Percentiles rank a stretch among this genome's conserved stretches.
Evolutionary conservation across 1,140 invertebrate genomes (phyloP).

Genomic region (Bradynema listronoti): DNA sequence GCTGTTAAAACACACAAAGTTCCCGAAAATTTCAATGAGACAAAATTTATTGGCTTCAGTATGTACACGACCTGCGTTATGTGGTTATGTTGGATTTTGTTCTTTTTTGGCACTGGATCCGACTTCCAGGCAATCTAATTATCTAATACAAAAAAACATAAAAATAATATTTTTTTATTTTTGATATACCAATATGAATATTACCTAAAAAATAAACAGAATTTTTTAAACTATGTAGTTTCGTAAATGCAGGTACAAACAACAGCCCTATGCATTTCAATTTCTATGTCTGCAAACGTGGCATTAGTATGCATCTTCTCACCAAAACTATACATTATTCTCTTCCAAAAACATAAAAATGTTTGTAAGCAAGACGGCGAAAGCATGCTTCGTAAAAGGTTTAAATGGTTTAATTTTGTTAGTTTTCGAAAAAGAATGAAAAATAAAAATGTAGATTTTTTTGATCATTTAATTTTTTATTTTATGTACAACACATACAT

Average conservation of each 20-base stretch:
- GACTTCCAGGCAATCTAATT: constrained; percentile 63
- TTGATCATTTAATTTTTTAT: too few relatives aligned
- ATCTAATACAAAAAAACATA: too few relatives aligned
- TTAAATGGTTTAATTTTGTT: too few relatives aligned
- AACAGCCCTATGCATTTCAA: constrained; percentile 63
- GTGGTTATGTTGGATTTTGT: constrained; percentile 71
- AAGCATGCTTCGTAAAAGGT: constrained; percentile 48
- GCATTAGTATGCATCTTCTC: constrained; percentile 64
- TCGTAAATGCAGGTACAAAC: constrained; percentile 60
- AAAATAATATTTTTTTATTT: too few relatives aligned
- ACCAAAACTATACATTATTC: constrained; percentile 66
- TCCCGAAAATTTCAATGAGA: constrained; percentile 69
- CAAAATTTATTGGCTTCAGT: constrained; percentile 70
- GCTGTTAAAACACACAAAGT: constrained; percentile 71
- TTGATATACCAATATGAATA: too few relatives aligned
- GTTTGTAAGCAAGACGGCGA: constrained; percentile 60
- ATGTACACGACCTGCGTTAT: constrained; percentile 73
- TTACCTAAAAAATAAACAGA: too few relatives aligned
- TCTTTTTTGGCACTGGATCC: constrained; percentile 66
- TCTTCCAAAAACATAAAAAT: constrained; percentile 68
- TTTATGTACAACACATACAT: constrained; percentile 4
- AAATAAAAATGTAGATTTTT: too few relatives aligned
- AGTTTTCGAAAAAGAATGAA: too few relatives aligned
- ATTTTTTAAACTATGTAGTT: constrained; percentile 16
- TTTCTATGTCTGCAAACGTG: constrained; percentile 62